Evolutionary conservation across 1,140 invertebrate genomes (phyloP).

Genomic region (fruit fly (Drosophila melanogaster)): DNA sequence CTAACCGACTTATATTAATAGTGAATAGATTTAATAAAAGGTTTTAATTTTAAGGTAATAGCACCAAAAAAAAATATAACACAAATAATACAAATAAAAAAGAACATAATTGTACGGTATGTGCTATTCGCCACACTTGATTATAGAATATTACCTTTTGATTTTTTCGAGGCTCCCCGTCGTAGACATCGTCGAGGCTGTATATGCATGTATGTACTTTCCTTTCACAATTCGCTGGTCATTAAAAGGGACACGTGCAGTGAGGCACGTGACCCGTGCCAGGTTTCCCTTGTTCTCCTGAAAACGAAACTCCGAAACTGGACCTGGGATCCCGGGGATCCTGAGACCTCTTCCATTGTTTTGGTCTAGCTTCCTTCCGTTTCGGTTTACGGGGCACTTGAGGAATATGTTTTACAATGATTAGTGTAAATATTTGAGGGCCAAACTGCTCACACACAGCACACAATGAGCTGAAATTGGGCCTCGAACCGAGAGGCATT

Average conservation of each 20-base stretch:
- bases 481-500: constrained; percentile 56
- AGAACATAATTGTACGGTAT: neutral
- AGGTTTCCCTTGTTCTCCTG: constrained; percentile 55
- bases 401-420: constrained; percentile 67
- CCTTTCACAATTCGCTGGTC: constrained; percentile 78
- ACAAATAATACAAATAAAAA: neutral
- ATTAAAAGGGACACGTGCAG: constrained; percentile 84
- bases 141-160: constrained; percentile 51
- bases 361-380: constrained; percentile 35
- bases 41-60: too few relatives aligned
- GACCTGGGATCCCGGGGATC: constrained; percentile 38
- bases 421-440: constrained; percentile 73
- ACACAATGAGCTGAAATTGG: constrained; percentile 46
- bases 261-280: constrained; percentile 76
- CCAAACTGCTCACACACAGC: constrained; percentile 56
- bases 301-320: constrained; percentile 60
- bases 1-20: too few relatives aligned
- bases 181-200: neutral
- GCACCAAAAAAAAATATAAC: too few relatives aligned
- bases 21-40: too few relatives aligned
- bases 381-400: constrained; percentile 48
- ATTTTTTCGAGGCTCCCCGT: constrained; percentile 31
- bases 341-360: constrained; percentile 43
- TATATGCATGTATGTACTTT: constrained; percentile 28
- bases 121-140: neutral